phyloP scores from a whole-genome alignment of 2,888 invertebrate genomes.

The Protonemura montana region DNA sequence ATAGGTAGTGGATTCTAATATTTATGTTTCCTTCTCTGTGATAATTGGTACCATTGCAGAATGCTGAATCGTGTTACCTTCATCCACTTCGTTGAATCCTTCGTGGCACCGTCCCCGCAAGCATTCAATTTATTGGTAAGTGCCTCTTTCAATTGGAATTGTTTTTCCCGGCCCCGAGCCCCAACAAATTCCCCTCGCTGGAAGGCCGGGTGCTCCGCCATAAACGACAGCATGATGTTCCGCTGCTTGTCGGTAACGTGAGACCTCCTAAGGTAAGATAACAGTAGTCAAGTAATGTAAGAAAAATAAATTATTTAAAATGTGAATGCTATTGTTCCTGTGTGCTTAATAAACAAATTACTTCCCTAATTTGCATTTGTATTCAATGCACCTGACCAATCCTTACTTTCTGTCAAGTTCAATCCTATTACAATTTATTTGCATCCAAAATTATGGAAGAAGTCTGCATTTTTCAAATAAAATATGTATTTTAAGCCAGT shows the following conservation, averaged over 20 bases:
- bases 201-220: neutral
- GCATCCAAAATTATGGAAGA: too few relatives aligned
- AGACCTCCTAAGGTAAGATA: neutral
- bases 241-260: neutral
- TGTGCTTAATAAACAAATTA: too few relatives aligned
- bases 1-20: too few relatives aligned
- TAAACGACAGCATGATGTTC: neutral
- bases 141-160: neutral
- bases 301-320: neutral
- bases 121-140: neutral
- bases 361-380: too few relatives aligned
- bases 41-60: slow-evolving; percentile 1
- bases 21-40: too few relatives aligned
- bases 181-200: neutral
- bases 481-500: too few relatives aligned
- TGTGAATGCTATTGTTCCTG: neutral
- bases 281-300: neutral
- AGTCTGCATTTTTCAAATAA: too few relatives aligned
- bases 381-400: too few relatives aligned
- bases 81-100: neutral
- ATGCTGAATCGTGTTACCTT: neutral
- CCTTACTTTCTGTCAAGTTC: too few relatives aligned
- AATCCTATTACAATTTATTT: too few relatives aligned
- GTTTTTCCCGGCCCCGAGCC: neutral
- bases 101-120: neutral